Percentiles rank a stretch among this genome's conserved stretches.
phyloP scores from a whole-genome alignment of 2,888 invertebrate species.

The Rhorus exstirpatorius region DNA sequence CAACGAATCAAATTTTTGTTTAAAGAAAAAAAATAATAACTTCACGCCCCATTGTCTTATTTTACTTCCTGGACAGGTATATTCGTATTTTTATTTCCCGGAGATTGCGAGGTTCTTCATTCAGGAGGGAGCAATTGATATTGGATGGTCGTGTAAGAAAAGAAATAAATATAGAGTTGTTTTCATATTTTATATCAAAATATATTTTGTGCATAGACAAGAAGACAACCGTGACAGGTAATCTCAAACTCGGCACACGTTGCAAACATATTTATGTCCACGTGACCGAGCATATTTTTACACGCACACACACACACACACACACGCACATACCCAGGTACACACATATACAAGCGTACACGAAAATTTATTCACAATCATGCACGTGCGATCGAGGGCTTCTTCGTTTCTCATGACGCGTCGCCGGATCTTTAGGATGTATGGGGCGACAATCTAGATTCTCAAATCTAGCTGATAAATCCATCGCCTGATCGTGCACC shows the following conservation, averaged over 20 bases:
- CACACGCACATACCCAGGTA: conserved; percentile 19
- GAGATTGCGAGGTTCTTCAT: too few species aligned
- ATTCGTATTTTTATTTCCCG: too few species aligned
- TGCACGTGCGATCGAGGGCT: conserved; percentile 61
- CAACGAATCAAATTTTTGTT: too few species aligned
- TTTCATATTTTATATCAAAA: conserved; percentile 84
- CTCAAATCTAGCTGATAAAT: not conserved
- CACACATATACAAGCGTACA: conserved; percentile 16
- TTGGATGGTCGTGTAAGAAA: not conserved
- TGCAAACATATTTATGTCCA: conserved; percentile 52
- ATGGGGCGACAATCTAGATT: not conserved
- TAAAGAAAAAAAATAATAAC: too few species aligned
- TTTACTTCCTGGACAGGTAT: too few species aligned
- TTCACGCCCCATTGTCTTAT: too few species aligned
- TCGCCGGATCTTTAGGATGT: conserved; percentile 4
- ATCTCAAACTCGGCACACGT: conserved; percentile 75
- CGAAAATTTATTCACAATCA: conserved; percentile 65
- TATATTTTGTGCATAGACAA: conserved; percentile 85
- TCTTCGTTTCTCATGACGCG: conserved; percentile 36
- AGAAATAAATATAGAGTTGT: conserved; percentile 2
- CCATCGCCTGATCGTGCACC: not conserved
- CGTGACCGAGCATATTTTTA: conserved; percentile 46
- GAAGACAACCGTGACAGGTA: conserved; percentile 83
- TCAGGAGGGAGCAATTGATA: too few species aligned
- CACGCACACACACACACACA: conserved; percentile 27